phyloP scores from a whole-genome alignment of 2,113 vertebrate species.

The Strigops habroptila region DNA sequence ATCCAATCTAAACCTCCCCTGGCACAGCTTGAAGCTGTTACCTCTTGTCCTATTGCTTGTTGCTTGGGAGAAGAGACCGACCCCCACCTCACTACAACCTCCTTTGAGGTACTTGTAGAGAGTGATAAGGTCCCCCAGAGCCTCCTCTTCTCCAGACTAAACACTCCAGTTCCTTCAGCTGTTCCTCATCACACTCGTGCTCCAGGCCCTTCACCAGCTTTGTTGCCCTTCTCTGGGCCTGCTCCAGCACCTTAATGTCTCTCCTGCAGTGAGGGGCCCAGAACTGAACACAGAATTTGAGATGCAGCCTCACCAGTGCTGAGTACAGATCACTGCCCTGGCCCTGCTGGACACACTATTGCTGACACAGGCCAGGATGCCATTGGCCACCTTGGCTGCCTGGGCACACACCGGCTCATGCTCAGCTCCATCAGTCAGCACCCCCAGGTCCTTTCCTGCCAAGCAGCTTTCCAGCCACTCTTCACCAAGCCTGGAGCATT shows the following conservation, averaged over 20 bases:
- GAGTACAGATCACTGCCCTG: not conserved
- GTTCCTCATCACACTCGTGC: not conserved
- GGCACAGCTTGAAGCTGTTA: no score
- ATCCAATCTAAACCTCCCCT: no score
- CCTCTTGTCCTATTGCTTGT: no score
- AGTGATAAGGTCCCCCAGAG: no score
- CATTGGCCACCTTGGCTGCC: not conserved
- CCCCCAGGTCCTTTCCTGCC: not conserved
- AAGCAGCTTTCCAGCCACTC: not conserved
- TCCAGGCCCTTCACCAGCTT: not conserved
- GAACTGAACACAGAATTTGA: not conserved
- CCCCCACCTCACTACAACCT: no score
- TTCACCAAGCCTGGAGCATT: not conserved
- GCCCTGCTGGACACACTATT: not conserved
- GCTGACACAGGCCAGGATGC: not conserved
- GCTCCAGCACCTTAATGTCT: rapidly evolving
- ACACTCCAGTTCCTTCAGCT: not conserved
- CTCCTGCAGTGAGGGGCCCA: rapidly evolving
- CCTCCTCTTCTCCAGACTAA: no score
- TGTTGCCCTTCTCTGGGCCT: rapidly evolving
- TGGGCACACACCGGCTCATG: not conserved
- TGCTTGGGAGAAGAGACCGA: no score
- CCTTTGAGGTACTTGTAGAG: no score
- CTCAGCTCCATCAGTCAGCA: not conserved
- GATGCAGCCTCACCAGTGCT: not conserved